These are phyloP conservation scores for Radopholus similis DNA, from an alignment of 1,140 invertebrate genomes.

Conservation along the genomic window DNA sequence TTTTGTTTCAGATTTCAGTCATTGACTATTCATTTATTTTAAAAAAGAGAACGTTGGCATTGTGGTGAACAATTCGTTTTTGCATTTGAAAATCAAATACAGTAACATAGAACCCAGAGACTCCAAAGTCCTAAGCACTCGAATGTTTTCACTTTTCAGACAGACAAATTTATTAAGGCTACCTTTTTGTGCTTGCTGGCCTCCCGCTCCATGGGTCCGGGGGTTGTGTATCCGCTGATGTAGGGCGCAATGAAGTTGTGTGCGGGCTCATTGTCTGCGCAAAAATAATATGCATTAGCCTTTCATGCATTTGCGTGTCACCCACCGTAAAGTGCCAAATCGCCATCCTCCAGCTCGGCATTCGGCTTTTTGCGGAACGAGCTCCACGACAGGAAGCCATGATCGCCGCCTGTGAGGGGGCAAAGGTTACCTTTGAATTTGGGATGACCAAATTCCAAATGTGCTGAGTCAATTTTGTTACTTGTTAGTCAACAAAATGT, in stretches of 20 bases:
- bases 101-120: no score
- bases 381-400: constrained; percentile 18
- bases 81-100: no score
- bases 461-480: background rate
- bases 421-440: no score
- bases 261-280: constrained; percentile 50
- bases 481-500: no score
- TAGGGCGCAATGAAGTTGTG: constrained; percentile 41
- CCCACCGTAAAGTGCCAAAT: constrained; percentile 12
- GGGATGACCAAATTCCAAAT: no score
- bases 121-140: background rate
- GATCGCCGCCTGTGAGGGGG: constrained; percentile 4
- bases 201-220: constrained; percentile 53
- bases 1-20: no score
- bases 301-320: no score
- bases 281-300: no score
- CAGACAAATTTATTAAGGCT: background rate
- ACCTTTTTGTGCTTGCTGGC: constrained; percentile 48
- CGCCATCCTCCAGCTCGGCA: background rate
- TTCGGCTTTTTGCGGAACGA: constrained; percentile 17
- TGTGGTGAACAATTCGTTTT: no score
- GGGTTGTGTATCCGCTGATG: constrained; percentile 55
- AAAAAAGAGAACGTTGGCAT: no score
- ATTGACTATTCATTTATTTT: no score
- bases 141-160: background rate